A percentile compares a stretch with the other conserved stretches of the same genome.
These are phyloP conservation scores for Lepidocolaptes lacrymiger DNA, from an alignment of 2,797 vertebrate genomes.

Conservation along the genomic window DNA sequence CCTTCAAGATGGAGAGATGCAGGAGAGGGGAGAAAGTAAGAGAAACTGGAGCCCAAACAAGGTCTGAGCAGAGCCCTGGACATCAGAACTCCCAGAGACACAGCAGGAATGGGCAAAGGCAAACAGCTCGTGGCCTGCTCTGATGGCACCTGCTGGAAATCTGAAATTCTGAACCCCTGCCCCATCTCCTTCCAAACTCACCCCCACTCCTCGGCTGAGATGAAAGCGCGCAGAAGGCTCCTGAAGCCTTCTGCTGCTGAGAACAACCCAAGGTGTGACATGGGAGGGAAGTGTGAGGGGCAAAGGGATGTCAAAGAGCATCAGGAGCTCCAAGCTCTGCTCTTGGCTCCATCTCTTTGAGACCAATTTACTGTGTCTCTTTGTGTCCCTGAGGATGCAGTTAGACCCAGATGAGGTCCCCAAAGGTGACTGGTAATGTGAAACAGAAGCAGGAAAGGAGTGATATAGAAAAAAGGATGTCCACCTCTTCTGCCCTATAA, in stretches of 20 bases:
- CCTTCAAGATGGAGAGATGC: not conserved
- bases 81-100: not conserved
- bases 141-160: not conserved
- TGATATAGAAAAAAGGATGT: not conserved
- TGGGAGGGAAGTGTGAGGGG: not conserved
- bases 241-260: not conserved
- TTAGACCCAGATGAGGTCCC: not conserved
- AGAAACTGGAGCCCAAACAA: not conserved
- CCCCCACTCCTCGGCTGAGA: not conserved
- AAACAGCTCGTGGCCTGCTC: not conserved
- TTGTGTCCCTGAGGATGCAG: not conserved
- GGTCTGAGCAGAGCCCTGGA: not conserved
- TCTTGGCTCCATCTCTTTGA: not conserved
- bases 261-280: not conserved
- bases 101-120: not conserved
- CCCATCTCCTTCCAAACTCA: not conserved
- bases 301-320: not conserved
- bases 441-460: not conserved
- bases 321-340: not conserved
- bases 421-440: not conserved
- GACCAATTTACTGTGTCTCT: not conserved
- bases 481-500: not conserved
- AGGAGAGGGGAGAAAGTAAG: not conserved
- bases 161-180: not conserved
- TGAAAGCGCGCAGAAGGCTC: not conserved